These are phyloP conservation scores for Drosophila borealis DNA, from an alignment of 2,888 invertebrate genomes.

Conservation along the genomic window DNA sequence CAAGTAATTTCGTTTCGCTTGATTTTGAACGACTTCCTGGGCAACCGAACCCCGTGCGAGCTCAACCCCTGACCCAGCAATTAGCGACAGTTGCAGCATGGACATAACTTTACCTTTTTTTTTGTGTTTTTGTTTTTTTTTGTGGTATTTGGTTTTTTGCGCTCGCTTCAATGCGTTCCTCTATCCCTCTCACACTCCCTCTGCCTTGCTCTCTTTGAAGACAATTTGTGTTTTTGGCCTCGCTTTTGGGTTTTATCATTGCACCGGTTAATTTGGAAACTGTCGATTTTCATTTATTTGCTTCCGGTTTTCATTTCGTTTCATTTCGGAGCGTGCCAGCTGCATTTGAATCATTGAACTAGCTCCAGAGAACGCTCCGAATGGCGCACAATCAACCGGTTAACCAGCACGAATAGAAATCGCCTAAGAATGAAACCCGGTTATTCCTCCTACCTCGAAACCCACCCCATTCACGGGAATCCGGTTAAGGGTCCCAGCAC, in stretches of 20 bases:
- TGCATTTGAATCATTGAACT: conserved; percentile 23
- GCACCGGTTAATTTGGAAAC: conserved; percentile 71
- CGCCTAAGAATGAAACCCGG: conserved; percentile 18
- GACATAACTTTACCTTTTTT: conserved; percentile 44
- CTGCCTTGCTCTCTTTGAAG: conserved; percentile 42
- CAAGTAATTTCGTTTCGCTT: conserved; percentile 76
- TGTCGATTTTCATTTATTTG: conserved; percentile 74
- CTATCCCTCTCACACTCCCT: background rate
- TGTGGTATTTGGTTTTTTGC: conserved; percentile 56
- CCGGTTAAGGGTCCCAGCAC: conserved; percentile 42
- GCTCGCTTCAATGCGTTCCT: conserved; percentile 50
- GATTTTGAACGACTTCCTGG: conserved; percentile 79
- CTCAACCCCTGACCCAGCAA: conserved; percentile 66
- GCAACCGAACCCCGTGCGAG: conserved; percentile 42
- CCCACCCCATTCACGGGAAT: conserved; percentile 48
- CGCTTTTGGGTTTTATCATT: conserved; percentile 55
- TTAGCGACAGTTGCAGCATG: conserved; percentile 77
- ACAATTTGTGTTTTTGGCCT: conserved; percentile 59
- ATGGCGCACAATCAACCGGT: conserved; percentile 51
- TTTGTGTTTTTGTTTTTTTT: conserved; percentile 9
- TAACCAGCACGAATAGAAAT: conserved; percentile 57
- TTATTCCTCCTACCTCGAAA: conserved; percentile 17
- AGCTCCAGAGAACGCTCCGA: conserved; percentile 9
- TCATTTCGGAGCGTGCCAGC: conserved; percentile 40
- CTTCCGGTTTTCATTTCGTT: conserved; percentile 59